These are phyloP conservation scores for Elegia similella DNA, from an alignment of 2,888 invertebrate genomes.

Conservation along the genomic window DNA sequence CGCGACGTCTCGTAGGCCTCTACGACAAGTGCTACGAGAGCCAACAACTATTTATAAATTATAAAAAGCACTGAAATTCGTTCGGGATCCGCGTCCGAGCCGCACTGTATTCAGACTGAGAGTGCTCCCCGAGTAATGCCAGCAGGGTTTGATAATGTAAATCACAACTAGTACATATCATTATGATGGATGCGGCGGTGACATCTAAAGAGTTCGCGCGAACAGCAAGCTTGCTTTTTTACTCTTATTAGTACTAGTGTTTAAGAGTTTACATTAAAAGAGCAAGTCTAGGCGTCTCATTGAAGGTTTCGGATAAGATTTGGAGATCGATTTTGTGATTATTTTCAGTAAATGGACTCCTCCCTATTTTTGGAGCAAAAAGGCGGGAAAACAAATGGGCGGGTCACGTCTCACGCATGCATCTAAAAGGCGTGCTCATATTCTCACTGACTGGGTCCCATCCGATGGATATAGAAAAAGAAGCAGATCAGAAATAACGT, in stretches of 20 bases:
- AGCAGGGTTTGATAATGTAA: conserved; percentile 50
- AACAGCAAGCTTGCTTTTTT: not conserved
- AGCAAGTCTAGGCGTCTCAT: too few species aligned
- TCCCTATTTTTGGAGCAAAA: too few species aligned
- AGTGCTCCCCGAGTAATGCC: conserved; percentile 53
- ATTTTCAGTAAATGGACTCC: too few species aligned
- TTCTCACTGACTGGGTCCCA: too few species aligned
- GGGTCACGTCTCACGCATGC: too few species aligned
- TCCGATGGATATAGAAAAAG: too few species aligned
- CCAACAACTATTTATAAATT: conserved; percentile 43
- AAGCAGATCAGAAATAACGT: too few species aligned
- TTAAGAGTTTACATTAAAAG: too few species aligned
- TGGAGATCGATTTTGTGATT: too few species aligned
- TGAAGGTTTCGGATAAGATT: too few species aligned
- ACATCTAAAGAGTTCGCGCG: not conserved
- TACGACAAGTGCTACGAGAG: conserved; percentile 58
- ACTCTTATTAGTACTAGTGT: not conserved
- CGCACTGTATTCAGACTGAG: conserved; percentile 50
- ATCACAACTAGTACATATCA: conserved; percentile 46
- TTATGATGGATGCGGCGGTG: conserved; percentile 13
- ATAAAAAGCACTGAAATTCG: conserved; percentile 41
- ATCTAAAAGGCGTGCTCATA: too few species aligned
- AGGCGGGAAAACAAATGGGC: too few species aligned
- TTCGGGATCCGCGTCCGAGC: conserved; percentile 44
- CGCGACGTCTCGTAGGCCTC: conserved; percentile 53